Evolutionary conservation across 2,113 vertebrate species (phyloP).

Genomic region (Telmatochromis sp.): DNA sequence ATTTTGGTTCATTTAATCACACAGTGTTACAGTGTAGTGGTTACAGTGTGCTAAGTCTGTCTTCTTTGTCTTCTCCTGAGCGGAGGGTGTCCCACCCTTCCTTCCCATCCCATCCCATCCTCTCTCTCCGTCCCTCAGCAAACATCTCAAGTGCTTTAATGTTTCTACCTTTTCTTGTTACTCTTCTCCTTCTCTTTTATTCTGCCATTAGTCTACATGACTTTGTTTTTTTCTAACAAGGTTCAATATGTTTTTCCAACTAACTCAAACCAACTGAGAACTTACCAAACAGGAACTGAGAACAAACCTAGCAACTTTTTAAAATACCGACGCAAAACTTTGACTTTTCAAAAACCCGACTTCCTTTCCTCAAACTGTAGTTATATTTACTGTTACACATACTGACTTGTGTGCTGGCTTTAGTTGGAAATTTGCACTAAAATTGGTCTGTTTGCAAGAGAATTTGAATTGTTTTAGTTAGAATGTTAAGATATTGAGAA

Average conservation of each 20-base stretch:
- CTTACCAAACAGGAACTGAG: not conserved
- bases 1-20: not conserved
- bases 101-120: not conserved
- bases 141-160: not conserved
- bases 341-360: not conserved
- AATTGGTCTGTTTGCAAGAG: not conserved
- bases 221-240: not conserved
- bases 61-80: not conserved
- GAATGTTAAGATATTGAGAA: not conserved
- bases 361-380: not conserved
- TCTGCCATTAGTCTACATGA: not conserved
- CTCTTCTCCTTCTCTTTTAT: not conserved
- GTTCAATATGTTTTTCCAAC: not conserved
- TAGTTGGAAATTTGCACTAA: not conserved
- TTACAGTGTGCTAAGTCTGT: not conserved
- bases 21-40: not conserved
- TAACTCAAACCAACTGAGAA: not conserved
- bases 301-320: not conserved
- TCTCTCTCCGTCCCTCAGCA: not conserved
- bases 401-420: not conserved
- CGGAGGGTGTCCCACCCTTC: not conserved
- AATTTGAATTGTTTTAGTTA: not conserved
- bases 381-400: not conserved
- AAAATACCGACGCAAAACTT: not conserved
- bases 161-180: not conserved